Evolutionary conservation across 2,113 vertebrate species (phyloP).

Genomic region (Pelecanoides urinatrix): DNA sequence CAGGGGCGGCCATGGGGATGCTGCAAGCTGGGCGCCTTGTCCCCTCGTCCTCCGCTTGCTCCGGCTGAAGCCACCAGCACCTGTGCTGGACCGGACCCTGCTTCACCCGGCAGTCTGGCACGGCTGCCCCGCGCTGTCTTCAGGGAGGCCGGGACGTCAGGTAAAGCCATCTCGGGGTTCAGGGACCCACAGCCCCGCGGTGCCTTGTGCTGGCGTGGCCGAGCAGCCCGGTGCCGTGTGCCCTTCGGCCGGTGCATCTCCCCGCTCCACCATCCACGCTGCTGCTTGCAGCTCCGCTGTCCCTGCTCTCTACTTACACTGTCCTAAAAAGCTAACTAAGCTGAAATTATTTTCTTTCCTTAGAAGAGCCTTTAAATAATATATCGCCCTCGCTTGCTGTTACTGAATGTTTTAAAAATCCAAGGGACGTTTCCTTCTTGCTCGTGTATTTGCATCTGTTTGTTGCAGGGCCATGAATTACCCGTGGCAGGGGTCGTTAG

Average conservation of each 20-base stretch:
- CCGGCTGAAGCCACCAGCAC: accelerated
- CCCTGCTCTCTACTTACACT: neutral
- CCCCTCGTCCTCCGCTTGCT: accelerated
- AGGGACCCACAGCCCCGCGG: neutral
- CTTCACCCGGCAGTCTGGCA: neutral
- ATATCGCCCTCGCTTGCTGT: neutral
- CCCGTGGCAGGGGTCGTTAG: neutral
- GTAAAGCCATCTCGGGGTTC: neutral
- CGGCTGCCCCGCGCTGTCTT: neutral
- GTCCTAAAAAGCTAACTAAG: constrained; percentile 53
- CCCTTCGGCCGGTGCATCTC: accelerated
- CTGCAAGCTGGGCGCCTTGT: accelerated
- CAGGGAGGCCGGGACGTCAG: neutral
- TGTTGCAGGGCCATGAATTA: neutral
- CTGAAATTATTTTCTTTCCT: constrained; percentile 38
- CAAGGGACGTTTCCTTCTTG: neutral
- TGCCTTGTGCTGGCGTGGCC: accelerated
- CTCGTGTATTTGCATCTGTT: neutral
- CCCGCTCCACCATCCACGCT: neutral
- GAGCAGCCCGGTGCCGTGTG: accelerated
- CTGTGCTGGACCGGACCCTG: accelerated
- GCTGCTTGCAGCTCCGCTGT: neutral
- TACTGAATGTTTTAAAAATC: neutral
- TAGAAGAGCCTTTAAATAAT: constrained; percentile 49
- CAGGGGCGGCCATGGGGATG: neutral